A percentile compares a stretch with the other conserved stretches of the same genome.
phyloP scores from a whole-genome alignment of 2,888 invertebrate species.

The Tiliacea aurago region DNA sequence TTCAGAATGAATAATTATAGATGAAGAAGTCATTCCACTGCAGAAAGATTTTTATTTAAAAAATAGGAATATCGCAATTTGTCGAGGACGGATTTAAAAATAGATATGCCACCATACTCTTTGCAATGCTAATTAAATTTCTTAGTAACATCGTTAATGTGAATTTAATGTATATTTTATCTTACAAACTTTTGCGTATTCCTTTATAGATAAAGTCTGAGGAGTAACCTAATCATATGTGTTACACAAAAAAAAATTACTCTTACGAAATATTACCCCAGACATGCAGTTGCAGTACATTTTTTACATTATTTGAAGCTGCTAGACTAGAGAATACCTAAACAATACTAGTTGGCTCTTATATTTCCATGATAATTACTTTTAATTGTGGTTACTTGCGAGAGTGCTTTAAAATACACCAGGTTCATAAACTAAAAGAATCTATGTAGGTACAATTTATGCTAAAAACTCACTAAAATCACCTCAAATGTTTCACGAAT shows the following conservation, averaged over 20 bases:
- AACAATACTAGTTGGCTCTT: conserved; percentile 17
- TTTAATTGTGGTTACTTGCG: conserved; percentile 32
- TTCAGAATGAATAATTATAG: conserved; percentile 3
- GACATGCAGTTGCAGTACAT: neutral
- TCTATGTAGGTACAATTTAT: neutral
- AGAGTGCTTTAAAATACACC: conserved; percentile 12
- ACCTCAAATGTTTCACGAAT: neutral
- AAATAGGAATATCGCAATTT: neutral
- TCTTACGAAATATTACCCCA: conserved; percentile 1
- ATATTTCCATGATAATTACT: conserved; percentile 35
- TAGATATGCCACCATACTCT: conserved; percentile 18
- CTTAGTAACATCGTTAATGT: conserved; percentile 42
- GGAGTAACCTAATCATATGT: neutral
- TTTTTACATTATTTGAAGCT: conserved; percentile 20
- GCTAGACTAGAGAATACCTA: conserved; percentile 12
- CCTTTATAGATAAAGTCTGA: conserved; percentile 21
- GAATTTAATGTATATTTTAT: conserved; percentile 41
- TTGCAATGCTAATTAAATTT: conserved; percentile 48
- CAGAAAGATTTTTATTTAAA: neutral
- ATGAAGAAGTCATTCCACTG: neutral
- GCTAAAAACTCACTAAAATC: neutral
- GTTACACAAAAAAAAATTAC: neutral
- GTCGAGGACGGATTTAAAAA: conserved; percentile 15
- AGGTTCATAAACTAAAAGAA: neutral
- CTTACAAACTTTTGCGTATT: conserved; percentile 23